These are phyloP conservation scores for Sclerurus mexicanus DNA, from an alignment of 2,113 vertebrate genomes.

Conservation along the genomic window DNA sequence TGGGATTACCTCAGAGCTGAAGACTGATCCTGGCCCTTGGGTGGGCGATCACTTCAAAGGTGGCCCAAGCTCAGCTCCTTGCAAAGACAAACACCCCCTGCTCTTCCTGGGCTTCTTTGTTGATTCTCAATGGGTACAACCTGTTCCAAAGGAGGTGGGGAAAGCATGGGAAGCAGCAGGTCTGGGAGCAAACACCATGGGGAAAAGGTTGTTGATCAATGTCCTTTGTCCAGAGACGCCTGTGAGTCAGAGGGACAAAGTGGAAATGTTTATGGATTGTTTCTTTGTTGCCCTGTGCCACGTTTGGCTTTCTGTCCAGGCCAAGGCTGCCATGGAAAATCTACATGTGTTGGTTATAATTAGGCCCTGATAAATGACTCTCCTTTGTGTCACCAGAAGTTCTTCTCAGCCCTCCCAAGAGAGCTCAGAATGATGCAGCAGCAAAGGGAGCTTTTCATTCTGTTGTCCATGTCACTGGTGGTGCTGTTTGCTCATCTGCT, in stretches of 20 bases:
- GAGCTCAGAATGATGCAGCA: background rate
- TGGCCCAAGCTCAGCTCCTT: background rate
- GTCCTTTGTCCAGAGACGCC: background rate
- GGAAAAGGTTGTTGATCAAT: background rate
- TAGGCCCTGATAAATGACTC: background rate
- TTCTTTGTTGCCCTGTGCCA: background rate
- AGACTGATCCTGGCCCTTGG: background rate
- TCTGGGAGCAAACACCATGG: background rate
- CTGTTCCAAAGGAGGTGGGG: too few species aligned
- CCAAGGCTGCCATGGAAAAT: conserved; percentile 42
- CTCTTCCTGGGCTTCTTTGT: background rate
- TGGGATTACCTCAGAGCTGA: background rate
- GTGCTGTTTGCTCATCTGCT: background rate
- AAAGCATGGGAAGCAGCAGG: background rate
- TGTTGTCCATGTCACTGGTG: background rate
- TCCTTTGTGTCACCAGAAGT: background rate
- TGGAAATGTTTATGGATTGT: conserved; percentile 18
- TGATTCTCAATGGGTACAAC: background rate
- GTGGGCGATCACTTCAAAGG: background rate
- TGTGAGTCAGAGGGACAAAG: conserved; percentile 27
- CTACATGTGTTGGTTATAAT: background rate
- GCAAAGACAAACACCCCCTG: background rate
- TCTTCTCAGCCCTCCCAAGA: background rate
- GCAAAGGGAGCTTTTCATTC: background rate
- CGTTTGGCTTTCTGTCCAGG: background rate